Conservation (phyloP, 2,888 invertebrate genomes). For the Rotaria magnacalcarata region DNA sequence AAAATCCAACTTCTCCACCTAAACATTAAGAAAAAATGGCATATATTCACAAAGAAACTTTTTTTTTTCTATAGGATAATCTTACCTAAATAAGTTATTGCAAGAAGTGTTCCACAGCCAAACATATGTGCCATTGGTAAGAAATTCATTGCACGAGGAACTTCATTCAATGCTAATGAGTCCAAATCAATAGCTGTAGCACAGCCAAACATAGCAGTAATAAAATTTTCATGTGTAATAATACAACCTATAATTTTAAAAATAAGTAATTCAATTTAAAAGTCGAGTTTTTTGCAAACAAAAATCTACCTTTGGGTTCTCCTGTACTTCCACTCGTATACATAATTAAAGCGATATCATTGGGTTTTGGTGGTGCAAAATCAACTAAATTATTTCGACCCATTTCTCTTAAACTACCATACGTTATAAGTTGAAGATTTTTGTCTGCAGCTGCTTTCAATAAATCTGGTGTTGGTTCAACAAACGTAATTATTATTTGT, state of each 20-base stretch:
- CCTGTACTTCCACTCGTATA: conserved; percentile 79
- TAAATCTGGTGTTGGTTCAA: conserved; percentile 73
- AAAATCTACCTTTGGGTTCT: conserved; percentile 77
- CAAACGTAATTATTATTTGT: conserved; percentile 74
- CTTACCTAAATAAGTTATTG: conserved; percentile 46
- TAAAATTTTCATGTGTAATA: conserved; percentile 49
- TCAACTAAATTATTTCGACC: conserved; percentile 50
- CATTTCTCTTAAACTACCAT: conserved; percentile 69
- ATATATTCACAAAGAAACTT: too few species aligned
- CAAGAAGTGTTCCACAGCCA: conserved; percentile 65
- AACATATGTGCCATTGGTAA: conserved; percentile 95
- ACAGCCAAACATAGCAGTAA: neutral
- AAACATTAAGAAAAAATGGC: neutral
- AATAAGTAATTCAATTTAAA: too few species aligned
- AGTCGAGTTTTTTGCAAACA: too few species aligned
- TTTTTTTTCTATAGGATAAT: too few species aligned
- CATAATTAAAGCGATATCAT: neutral
- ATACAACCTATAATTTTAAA: neutral
- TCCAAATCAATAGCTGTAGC: neutral
- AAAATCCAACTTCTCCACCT: conserved; percentile 68
- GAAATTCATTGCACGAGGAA: conserved; percentile 70
- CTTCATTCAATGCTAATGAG: conserved; percentile 33
- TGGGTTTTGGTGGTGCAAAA: conserved; percentile 43
- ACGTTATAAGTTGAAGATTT: conserved; percentile 74
- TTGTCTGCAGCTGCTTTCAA: conserved; percentile 75